Evolutionary conservation across 2,888 invertebrate species (phyloP).

Genomic region (Pegoplata infirma): DNA sequence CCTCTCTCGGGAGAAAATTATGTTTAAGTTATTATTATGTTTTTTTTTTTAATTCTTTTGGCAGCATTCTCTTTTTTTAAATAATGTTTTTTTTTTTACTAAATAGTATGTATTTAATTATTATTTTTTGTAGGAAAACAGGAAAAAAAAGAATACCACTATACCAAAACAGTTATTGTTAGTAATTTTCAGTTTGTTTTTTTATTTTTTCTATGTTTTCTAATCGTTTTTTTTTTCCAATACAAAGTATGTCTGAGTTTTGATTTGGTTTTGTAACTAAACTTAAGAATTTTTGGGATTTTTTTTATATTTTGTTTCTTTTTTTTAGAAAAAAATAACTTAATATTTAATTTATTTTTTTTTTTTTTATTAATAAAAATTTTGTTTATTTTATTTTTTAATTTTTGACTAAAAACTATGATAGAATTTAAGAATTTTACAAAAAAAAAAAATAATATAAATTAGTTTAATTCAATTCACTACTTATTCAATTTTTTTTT

Average conservation of each 20-base stretch:
- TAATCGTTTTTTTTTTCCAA: neutral
- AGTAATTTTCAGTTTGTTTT: neutral
- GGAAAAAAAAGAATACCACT: neutral
- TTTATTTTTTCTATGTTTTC: no score
- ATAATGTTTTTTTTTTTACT: neutral
- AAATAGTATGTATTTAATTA: neutral
- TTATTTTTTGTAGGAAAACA: neutral
- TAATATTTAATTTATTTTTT: no score
- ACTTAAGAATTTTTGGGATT: neutral
- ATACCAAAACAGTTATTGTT: neutral
- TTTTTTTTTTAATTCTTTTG: slow-evolving; percentile 33
- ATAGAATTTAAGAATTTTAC: slow-evolving; percentile 34
- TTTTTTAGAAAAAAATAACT: neutral
- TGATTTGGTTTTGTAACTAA: slow-evolving; percentile 11
- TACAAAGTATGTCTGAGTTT: slow-evolving; percentile 14
- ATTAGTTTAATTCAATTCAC: slow-evolving; percentile 15
- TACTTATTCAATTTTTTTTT: slow-evolving; percentile 48
- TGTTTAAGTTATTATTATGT: slow-evolving; percentile 8
- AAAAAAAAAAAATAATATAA: no score
- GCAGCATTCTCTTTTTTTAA: slow-evolving; percentile 55
- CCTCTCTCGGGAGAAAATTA: neutral
- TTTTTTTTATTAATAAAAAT: neutral
- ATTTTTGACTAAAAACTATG: slow-evolving; percentile 46
- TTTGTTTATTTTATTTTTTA: slow-evolving; percentile 1
- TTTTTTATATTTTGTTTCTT: neutral